Base-by-base conservation (phyloP, 2,797 vertebrate species). In the Sebastes matsubarae region DNA sequence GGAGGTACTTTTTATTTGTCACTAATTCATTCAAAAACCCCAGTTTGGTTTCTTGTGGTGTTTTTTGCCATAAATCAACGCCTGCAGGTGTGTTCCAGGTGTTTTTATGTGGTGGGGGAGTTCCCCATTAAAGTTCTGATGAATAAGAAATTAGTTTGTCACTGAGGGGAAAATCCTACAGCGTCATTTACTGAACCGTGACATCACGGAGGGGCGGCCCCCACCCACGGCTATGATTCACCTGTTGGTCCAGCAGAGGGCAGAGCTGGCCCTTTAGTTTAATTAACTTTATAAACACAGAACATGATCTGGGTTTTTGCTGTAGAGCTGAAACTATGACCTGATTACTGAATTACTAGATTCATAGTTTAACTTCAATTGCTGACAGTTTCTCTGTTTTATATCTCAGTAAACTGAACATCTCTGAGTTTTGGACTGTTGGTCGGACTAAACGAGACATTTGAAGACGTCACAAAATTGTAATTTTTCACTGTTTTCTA, bases 91-190 rank as follows among this genome's bases (percentile, higher is more conserved):
- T 7, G 59, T 32, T 50, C n/a, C 72, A 57, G 66, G 75, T 77
- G 68, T 46, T 60, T 73, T 27, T 11, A 1, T n/a, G 18, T 11
- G 6, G 10, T 64, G n/a, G 59, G 82, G 86, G 83, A 30, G 10
- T 18, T 36, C 84, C 83, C 32, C 8, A 10, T 14, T 32, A 14
- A 77, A 59, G 38, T 52, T 65, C 32, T 68, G 64, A 20, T 52
- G 61, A 71, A 64, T 30, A 80, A 64, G 52, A 63, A 38, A n/a
- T 58, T 29, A 64, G 9, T 29, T 14, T 8, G 24, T 38, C 10
- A 20, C 24, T 11, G 38, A 18, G 69, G 87, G 89, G 87, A 90
- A 90, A 94, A 61, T 16, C 85, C 85, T 25, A 10, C 22, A 3
- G 25, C 72, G 34, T 89, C 81, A 84, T 32, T 20, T 25, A 34